Base-by-base conservation (phyloP, 53 echinoderm and acorn worm species). In the Crossaster papposus region DNA sequence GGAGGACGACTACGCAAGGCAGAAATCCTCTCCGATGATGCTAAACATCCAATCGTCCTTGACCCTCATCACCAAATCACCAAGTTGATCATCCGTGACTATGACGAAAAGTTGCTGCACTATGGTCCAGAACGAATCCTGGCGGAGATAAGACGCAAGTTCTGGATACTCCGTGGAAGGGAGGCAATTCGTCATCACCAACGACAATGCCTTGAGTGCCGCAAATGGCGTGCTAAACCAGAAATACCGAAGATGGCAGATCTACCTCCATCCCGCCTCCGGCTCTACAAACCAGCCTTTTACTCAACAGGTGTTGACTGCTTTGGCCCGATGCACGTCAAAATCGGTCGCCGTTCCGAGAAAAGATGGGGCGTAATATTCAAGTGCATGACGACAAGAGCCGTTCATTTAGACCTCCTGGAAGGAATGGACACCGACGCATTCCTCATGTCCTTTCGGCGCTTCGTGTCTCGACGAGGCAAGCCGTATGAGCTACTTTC, bases 391-490 rank as follows among this genome's bases (percentile, higher is more conserved):
- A n/a, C n/a, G 76, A 88, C 88, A 20, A 52, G 76, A 12, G 92
- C 92, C 7, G 81, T 90, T 1, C 92, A 89, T 50, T 35, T 89
- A 1, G 92, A 90, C 29, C 8, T 92, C 3, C 12, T 89, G 4
- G 78, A 44, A 33, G n/a, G 72, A 12, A 65, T 89, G 89, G n/a
- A 89, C n/a, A 37, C 72, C 9, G 89, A 89, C 30, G 35, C 36
- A 20, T 92, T 92, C 70, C 68, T 92, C 17, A 54, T 89, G 84
- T 79, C 92, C 3, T 90, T 83, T 36, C 83, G 80, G 70, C 53
- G 89, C 23, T 90, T 92, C 36, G 29, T 36, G 1, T 54, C 79
- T 9, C 35, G 83, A 31, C 10, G 79, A 36, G 90, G 89, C 14
- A 68, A 26, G 5, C 90, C 90, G 0, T 77, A 83, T n/a, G n/a